phyloP scores from a whole-genome alignment of 2,888 invertebrate genomes.

The Eutolmus rufibarbis region DNA sequence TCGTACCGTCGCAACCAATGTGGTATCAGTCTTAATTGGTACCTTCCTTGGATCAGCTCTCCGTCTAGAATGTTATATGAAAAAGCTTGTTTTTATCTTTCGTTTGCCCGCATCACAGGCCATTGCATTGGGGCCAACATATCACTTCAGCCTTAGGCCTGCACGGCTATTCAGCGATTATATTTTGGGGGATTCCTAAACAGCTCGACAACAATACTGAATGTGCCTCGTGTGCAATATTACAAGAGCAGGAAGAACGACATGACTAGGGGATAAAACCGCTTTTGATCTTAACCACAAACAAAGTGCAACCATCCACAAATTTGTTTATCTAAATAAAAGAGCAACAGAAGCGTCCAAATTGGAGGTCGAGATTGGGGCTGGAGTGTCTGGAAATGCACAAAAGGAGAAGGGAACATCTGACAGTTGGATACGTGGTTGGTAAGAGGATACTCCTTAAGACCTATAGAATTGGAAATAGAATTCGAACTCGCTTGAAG shows the following conservation, averaged over 20 bases:
- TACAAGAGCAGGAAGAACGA: not conserved
- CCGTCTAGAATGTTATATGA: not conserved
- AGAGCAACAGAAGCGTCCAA: conserved; percentile 41
- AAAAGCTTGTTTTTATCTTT: not conserved
- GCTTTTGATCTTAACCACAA: conserved; percentile 47
- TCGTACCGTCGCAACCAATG: not conserved
- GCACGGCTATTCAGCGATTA: not conserved
- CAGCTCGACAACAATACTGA: not conserved
- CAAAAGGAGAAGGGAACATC: not conserved
- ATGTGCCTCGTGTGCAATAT: not conserved
- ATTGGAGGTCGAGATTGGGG: not conserved
- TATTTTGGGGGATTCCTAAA: not conserved
- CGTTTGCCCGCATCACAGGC: not conserved
- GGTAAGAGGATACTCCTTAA: not conserved
- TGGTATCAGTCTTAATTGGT: not conserved
- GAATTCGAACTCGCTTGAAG: not conserved
- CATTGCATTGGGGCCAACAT: not conserved
- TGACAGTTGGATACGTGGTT: not conserved
- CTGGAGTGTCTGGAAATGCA: not conserved
- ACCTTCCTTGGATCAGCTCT: not conserved
- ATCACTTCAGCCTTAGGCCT: not conserved
- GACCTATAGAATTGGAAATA: not conserved
- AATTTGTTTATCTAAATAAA: conserved; percentile 46
- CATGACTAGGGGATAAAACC: not conserved
- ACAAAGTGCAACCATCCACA: conserved; percentile 43